Evolutionary conservation across 53 echinoderm and acorn worm species (phyloP).

Genomic region (Henricia sp.): DNA sequence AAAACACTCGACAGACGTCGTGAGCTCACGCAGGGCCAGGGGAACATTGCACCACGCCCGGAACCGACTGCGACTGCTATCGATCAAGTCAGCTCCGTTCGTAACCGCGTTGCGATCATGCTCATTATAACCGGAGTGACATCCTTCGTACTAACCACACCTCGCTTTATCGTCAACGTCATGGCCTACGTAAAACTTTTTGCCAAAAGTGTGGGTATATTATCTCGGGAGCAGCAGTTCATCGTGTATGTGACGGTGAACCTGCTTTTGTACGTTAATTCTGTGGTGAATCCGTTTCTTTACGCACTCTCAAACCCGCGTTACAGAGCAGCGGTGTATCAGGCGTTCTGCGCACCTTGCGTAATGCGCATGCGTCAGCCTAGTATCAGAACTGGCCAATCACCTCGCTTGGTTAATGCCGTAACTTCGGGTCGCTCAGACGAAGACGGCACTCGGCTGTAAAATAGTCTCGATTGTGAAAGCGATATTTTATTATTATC

Average conservation of each 20-base stretch:
- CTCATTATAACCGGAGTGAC: conserved; percentile 3
- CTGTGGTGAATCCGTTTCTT: conserved; percentile 26
- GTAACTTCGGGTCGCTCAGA: no score
- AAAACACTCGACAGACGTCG: background rate
- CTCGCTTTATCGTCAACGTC: background rate
- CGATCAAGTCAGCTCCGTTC: background rate
- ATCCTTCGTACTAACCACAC: conserved; percentile 17
- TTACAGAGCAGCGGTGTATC: background rate
- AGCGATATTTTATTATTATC: no score
- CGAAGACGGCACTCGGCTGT: no score
- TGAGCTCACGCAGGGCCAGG: background rate
- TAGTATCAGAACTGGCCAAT: no score
- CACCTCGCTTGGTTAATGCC: no score
- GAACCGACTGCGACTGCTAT: no score
- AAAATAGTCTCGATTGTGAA: no score
- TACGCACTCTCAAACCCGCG: conserved; percentile 28
- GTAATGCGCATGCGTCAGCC: no score
- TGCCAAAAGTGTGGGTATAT: background rate
- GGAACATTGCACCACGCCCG: background rate
- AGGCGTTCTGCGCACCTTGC: background rate
- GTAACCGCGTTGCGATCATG: conserved; percentile 33
- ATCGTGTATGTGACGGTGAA: background rate
- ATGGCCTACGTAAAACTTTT: background rate
- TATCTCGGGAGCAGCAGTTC: background rate
- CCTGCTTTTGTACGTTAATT: conserved; percentile 6